Percentiles rank a stretch among this genome's conserved stretches.
Conservation (phyloP, 2,113 vertebrate genomes). For the Abramis brama region DNA sequence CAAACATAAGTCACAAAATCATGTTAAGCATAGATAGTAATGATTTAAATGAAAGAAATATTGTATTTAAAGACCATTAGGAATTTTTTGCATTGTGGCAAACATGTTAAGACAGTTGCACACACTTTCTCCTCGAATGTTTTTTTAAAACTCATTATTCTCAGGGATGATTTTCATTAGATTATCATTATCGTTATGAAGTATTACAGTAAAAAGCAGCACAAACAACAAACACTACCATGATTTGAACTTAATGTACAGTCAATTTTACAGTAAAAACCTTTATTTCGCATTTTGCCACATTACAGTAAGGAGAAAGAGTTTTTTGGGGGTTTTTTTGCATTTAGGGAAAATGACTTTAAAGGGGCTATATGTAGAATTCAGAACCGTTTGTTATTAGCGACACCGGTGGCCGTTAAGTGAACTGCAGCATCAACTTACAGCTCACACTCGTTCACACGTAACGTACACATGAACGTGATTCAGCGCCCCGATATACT, state of each 20-base stretch:
- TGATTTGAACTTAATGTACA: neutral
- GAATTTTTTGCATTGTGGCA: conserved; percentile 66
- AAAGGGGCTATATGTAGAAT: neutral
- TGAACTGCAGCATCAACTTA: too few relatives aligned
- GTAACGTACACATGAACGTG: too few relatives aligned
- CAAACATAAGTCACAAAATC: conserved; percentile 68
- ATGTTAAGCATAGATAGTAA: neutral
- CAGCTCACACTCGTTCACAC: too few relatives aligned
- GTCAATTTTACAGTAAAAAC: neutral
- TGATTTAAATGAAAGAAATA: neutral
- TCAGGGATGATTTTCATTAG: neutral
- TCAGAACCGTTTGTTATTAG: too few relatives aligned
- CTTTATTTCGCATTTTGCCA: neutral
- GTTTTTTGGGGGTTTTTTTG: neutral
- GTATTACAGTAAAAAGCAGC: neutral
- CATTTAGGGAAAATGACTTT: neutral
- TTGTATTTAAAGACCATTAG: neutral
- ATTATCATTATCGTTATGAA: neutral
- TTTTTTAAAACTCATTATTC: neutral
- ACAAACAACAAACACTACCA: neutral
- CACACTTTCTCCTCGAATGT: conserved; percentile 8
- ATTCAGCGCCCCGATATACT: too few relatives aligned
- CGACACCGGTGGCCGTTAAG: too few relatives aligned
- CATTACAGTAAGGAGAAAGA: neutral
- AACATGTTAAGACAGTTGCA: conserved; percentile 9